phyloP scores from a whole-genome alignment of 2,888 invertebrate species.

The Melipona bicolor region DNA sequence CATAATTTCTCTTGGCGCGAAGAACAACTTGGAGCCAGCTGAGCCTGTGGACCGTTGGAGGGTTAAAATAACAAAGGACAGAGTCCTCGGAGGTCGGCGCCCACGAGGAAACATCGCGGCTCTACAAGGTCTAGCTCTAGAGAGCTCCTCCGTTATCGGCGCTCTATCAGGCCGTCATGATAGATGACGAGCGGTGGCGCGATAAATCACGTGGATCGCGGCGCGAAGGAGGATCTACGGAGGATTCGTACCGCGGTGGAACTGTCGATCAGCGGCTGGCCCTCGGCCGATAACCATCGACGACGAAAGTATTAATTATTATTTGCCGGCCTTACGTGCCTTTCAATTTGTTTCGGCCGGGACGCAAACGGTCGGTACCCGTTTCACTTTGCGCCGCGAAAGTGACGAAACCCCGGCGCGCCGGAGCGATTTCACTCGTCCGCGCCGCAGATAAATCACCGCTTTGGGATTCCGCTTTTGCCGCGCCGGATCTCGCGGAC shows the following conservation, averaged over 20 bases:
- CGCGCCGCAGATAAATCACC: conserved; percentile 64
- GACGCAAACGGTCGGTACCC: conserved; percentile 37
- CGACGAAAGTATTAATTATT: conserved; percentile 74
- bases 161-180: conserved; percentile 67
- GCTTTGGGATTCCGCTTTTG: conserved; percentile 62
- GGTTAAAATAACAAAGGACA: no score
- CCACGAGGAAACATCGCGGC: conserved; percentile 42
- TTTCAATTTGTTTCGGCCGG: conserved; percentile 66
- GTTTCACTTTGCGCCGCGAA: conserved; percentile 65
- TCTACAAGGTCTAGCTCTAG: conserved; percentile 46
- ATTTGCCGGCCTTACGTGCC: conserved; percentile 61
- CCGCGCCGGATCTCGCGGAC: conserved; percentile 25
- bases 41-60: no score
- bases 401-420: conserved; percentile 65
- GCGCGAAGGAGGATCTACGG: conserved; percentile 61
- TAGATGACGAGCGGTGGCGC: conserved; percentile 73
- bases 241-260: conserved; percentile 48
- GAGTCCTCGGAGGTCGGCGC: conserved; percentile 38
- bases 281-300: conserved; percentile 63
- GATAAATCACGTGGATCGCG: conserved; percentile 75
- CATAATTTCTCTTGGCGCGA: no score
- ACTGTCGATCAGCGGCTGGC: conserved; percentile 65
- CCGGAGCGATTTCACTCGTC: conserved; percentile 64
- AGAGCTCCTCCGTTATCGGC: conserved; percentile 63
- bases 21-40: no score